Base-by-base conservation (phyloP, 2,113 vertebrate genomes). In the Hystrix brachyura region DNA sequence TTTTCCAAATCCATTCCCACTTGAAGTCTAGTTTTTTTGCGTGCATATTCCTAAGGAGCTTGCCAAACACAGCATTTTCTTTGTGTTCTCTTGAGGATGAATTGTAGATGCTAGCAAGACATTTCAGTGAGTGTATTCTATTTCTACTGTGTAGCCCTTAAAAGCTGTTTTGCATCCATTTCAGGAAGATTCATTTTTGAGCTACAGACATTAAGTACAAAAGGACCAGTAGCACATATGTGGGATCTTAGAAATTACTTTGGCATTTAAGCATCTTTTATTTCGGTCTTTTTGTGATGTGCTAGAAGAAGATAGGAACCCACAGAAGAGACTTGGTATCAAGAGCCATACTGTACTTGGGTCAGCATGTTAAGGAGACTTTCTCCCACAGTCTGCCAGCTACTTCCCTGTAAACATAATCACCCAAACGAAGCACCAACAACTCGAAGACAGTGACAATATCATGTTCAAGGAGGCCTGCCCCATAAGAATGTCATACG, bases 1-100 rank as follows among this genome's bases (percentile, higher is more conserved):
- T 93, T 95, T 97, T 92, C 90, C 81, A 94, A 90, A 90, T 88
- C 60, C 23, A 59, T 43, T 94, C 85, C 84, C 65, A 90, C 85
- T 88, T 8, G 1, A 87, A 84, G 81, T 95, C 92, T 95, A 29
- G 85, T 85, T 97, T 87, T 71, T 87, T 57, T 94, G 94, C 94
- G 34, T 57, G 19, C n/a, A 19, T n/a, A 59, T 88, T 92, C 38
- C 60, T 88, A 65, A 89, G 74, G 51, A 91, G 55, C 53, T 87
- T 94, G 79, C 79, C 38, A 87, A 43, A 80, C 91, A 93, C 5
- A 82, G 53, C 13, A 80, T 80, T 89, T 87, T 69, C 91, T 91
- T 83, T 93, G 94, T 93, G 21, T 93, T 94, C 48, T 96, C 84
- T 89, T 78, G 65, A 6, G 38, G 71, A 12, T 5, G 0, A 79